Evolutionary conservation across 2,113 vertebrate genomes (phyloP).

Genomic region (Ariopsis seemanni): DNA sequence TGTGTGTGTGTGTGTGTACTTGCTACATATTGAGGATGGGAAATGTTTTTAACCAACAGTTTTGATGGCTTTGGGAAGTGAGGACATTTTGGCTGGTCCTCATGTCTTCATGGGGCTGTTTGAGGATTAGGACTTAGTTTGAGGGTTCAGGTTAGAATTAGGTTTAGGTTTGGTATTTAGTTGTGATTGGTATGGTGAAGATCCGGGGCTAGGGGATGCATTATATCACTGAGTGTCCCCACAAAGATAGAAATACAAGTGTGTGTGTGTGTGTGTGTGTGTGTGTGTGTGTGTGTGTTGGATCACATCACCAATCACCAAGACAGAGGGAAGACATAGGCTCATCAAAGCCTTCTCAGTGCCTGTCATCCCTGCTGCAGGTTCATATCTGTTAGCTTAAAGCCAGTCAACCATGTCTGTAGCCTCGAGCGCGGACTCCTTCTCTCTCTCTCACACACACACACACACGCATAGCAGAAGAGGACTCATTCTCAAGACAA

Average conservation of each 20-base stretch:
- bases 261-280: slow-evolving; percentile 32
- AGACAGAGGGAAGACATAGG: slow-evolving; percentile 67
- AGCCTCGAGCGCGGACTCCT: slow-evolving; percentile 16
- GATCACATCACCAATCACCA: slow-evolving; percentile 65
- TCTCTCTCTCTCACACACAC: slow-evolving; percentile 21
- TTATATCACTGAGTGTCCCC: no score
- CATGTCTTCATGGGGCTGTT: no score
- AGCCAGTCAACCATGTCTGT: slow-evolving; percentile 70
- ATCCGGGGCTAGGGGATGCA: background rate
- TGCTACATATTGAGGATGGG: no score
- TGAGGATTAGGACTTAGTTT: no score
- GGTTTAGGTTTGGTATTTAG: no score
- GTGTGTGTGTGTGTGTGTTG: slow-evolving; percentile 27
- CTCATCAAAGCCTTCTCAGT: slow-evolving; percentile 74
- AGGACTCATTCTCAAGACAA: slow-evolving; percentile 70
- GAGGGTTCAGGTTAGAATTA: no score
- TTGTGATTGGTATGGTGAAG: no score
- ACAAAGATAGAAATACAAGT: no score
- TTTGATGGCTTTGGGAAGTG: no score
- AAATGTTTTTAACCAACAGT: no score
- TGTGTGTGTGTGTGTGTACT: no score
- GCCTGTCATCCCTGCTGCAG: slow-evolving; percentile 69
- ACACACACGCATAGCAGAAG: slow-evolving; percentile 57
- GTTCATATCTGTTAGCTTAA: slow-evolving; percentile 71
- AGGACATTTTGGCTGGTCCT: no score